phyloP scores from a whole-genome alignment of 2,888 invertebrate genomes.

The Chalcosyrphus nemorum region DNA sequence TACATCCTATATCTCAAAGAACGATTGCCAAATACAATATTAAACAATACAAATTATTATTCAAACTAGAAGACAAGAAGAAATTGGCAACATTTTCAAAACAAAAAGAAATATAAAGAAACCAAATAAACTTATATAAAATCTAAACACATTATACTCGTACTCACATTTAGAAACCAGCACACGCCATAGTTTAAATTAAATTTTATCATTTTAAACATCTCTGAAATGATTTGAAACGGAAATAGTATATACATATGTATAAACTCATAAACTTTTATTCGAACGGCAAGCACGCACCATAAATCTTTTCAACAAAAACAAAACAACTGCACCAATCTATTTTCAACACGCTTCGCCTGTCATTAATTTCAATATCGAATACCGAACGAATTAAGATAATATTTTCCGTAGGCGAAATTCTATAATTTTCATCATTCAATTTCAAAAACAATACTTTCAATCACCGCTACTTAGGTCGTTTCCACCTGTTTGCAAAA shows the following conservation, averaged over 20 bases:
- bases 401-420: not conserved
- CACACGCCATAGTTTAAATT: not conserved
- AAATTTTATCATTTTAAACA: conserved; percentile 1
- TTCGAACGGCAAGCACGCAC: conserved; percentile 12
- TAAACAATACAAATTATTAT: not conserved
- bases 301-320: conserved; percentile 13
- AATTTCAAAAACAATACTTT: conserved; percentile 26
- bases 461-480: conserved; percentile 20
- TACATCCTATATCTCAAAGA: no score
- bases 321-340: conserved; percentile 9
- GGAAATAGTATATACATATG: conserved; percentile 6
- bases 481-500: conserved; percentile 58
- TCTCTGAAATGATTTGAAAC: not conserved
- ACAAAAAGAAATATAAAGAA: no score
- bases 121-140: not conserved
- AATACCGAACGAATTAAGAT: not conserved
- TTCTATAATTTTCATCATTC: not conserved
- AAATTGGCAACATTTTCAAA: not conserved
- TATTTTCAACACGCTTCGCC: conserved; percentile 15
- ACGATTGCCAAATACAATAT: not conserved
- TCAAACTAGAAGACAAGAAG: not conserved
- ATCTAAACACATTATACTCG: not conserved
- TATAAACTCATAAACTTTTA: not conserved
- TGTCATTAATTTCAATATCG: conserved; percentile 4
- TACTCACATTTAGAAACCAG: conserved; percentile 1